A percentile compares a stretch with the other conserved stretches of the same genome.
These are phyloP conservation scores for Numida meleagris DNA, from an alignment of 2,113 vertebrate genomes.

Conservation along the genomic window DNA sequence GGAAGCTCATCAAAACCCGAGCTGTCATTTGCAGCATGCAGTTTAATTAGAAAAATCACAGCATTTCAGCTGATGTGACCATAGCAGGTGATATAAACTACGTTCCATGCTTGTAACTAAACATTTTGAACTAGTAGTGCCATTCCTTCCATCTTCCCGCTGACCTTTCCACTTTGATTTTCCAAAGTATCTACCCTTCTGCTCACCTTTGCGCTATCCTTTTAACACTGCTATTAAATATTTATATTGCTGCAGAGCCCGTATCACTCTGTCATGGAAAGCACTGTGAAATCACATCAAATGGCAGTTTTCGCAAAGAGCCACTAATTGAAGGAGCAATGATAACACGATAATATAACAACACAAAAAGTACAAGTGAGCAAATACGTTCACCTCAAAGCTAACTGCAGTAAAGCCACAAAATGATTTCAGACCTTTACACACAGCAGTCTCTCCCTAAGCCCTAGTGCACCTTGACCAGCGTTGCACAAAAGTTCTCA, in stretches of 20 bases:
- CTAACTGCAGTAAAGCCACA: not conserved
- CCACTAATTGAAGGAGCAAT: not conserved
- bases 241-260: not conserved
- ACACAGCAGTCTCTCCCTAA: not conserved
- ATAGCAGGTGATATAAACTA: not conserved
- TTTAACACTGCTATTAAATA: not conserved
- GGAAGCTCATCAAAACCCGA: not conserved
- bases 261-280: not conserved
- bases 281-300: not conserved
- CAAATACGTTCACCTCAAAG: not conserved
- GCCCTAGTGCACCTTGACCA: not conserved
- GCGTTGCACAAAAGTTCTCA: not conserved
- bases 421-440: not conserved
- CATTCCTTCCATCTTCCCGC: not conserved
- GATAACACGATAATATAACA: fast-evolving
- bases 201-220: not conserved
- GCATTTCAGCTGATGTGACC: not conserved
- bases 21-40: not conserved
- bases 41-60: not conserved
- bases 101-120: not conserved
- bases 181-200: not conserved
- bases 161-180: not conserved
- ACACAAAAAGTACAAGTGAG: not conserved
- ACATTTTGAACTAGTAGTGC: not conserved
- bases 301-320: not conserved